Conservation (phyloP, 2,797 vertebrate genomes). For the Mustela erminea region DNA sequence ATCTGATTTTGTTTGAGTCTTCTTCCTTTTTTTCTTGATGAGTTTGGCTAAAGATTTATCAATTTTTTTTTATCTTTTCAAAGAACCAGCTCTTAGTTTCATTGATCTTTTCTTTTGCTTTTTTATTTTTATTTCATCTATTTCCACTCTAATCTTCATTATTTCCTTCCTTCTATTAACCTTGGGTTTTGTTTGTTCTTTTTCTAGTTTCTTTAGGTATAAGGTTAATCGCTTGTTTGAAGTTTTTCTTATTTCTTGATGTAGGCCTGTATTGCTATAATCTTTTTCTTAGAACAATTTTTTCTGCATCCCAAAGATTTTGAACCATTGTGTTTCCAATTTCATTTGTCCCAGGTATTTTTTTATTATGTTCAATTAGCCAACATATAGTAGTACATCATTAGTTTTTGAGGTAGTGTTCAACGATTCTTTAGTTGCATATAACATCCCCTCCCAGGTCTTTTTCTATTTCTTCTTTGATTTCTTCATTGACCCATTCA, state of each 20-base stretch:
- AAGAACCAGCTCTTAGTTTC: not conserved
- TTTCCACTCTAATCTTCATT: not conserved
- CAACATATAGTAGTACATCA: no score
- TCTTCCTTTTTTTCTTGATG: not conserved
- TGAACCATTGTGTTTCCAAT: not conserved
- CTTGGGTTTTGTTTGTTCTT: not conserved
- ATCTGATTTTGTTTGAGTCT: not conserved
- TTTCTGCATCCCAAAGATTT: not conserved
- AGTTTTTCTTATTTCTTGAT: no score
- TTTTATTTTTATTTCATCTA: not conserved
- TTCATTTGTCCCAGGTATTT: not conserved
- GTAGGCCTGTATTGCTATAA: no score
- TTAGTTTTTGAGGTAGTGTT: no score
- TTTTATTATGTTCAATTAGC: no score
- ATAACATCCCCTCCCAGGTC: not conserved
- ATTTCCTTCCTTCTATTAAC: not conserved
- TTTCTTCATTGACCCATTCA: not conserved
- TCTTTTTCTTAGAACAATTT: not conserved
- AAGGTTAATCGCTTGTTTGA: no score
- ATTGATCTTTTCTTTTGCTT: not conserved
- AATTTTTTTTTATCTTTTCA: not conserved
- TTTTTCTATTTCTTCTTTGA: not conserved
- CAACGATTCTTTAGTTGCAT: no score
- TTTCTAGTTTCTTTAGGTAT: no score
- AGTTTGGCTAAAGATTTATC: not conserved